Evolutionary conservation across 2,888 invertebrate genomes (phyloP), one percentile per base, ranked within the genome.

Genomic region (Ophion ventricosus): DNA sequence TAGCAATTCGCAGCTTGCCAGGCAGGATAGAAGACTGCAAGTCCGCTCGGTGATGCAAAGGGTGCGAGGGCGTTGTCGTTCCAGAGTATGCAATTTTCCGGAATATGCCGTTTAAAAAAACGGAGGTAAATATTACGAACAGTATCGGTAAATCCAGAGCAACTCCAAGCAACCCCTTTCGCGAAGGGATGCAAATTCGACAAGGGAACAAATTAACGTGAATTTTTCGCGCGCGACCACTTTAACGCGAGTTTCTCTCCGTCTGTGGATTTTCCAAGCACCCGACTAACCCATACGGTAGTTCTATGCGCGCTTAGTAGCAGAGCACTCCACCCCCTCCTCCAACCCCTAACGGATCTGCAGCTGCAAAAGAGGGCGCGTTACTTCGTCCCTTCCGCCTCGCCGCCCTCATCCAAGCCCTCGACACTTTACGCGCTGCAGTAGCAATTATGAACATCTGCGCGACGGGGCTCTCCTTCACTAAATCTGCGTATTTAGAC

Each of bases 401-500:
- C 76, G 43, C 79, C 14, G 11, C 75, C n/a, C 75, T 23, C 73
- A 54, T 40, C 17, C 43, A 56, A 10, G 20, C 54, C 25, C 64
- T 57, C 63, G 49, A 75, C 74, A 57, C 82, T 85, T 76, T 83
- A 79, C 80, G 76, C 73, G 80, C 57, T 66, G 82, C 84, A 80
- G 74, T 76, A 63, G 85, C 83, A 82, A 87, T 87, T 87, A 87
- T 69, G 61, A 86, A 82, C 87, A 87, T 83, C 86, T 85, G 87
- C 49, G 73, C 69, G 26, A 40, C 77, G 66, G 66, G 66, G 66
- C 35, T 35, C 35, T 73, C 66, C 64, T 80, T 59, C 59, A 23
- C 75, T 40, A 72, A 82, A 86, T 85, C 75, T 76, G 77, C 75
- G 82, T 85, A 87, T 87, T 84, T 82, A 84, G 80, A 83, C 81